Percentiles rank a stretch among this genome's conserved stretches.
Evolutionary conservation across 1,140 invertebrate species (phyloP).

Genomic region (Chrysopa pallens): DNA sequence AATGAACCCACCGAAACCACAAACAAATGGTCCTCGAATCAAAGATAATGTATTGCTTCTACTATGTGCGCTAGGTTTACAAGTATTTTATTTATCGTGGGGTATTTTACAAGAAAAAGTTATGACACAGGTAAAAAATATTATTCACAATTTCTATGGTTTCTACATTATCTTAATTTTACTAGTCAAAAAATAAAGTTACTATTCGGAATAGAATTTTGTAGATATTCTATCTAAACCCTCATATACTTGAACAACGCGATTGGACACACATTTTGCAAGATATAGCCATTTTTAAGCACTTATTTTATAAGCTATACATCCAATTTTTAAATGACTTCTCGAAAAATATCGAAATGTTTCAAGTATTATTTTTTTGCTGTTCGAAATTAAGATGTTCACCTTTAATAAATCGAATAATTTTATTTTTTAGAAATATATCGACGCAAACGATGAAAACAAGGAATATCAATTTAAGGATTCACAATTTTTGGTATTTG

Average conservation of each 20-base stretch:
- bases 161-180: slow-evolving; percentile 7
- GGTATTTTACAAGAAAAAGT: slow-evolving; percentile 87
- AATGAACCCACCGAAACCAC: slow-evolving; percentile 14
- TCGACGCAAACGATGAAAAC: slow-evolving; percentile 30
- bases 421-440: slow-evolving; percentile 39
- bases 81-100: slow-evolving; percentile 85
- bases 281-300: no score
- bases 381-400: no score
- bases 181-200: no score
- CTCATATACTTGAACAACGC: no score
- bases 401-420: no score
- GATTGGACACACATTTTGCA: no score
- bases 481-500: slow-evolving; percentile 90
- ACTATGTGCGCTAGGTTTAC: slow-evolving; percentile 76
- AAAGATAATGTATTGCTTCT: slow-evolving; percentile 37
- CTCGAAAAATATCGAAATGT: no score
- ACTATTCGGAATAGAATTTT: no score
- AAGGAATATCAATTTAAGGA: slow-evolving; percentile 57
- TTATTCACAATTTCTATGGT: neutral
- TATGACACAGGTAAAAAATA: slow-evolving; percentile 55
- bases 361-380: no score
- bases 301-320: no score
- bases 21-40: slow-evolving; percentile 20
- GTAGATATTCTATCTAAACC: no score
- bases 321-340: no score